phyloP scores from a whole-genome alignment of 2,113 vertebrate species.

The Craseonycteris thonglongyai region DNA sequence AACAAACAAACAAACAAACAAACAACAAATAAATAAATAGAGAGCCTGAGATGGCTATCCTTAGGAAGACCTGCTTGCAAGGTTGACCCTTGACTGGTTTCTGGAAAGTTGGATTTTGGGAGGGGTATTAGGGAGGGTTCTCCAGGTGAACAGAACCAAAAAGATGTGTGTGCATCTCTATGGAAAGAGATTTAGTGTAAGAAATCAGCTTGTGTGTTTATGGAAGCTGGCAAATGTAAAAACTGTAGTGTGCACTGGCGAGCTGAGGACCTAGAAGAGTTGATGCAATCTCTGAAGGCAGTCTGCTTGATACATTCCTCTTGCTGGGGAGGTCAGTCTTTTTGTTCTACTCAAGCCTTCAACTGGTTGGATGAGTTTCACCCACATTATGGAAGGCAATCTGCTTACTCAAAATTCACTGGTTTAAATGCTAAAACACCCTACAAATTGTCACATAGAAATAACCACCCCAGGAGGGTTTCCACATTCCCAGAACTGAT shows the following conservation, averaged over 20 bases:
- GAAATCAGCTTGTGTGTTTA: background rate
- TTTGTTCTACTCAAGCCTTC: background rate
- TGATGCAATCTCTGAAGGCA: background rate
- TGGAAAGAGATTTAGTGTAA: background rate
- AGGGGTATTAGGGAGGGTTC: background rate
- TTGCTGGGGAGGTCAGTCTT: background rate
- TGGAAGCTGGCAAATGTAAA: background rate
- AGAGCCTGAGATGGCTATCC: background rate
- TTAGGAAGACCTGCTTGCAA: background rate
- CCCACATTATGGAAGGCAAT: background rate
- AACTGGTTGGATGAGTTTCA: background rate
- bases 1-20: too few species aligned
- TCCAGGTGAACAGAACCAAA: background rate
- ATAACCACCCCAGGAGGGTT: background rate
- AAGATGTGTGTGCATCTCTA: background rate
- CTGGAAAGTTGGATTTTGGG: background rate
- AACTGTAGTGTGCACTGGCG: background rate
- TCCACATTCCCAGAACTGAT: background rate
- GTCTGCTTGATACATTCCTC: background rate
- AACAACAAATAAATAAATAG: too few species aligned
- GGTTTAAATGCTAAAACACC: background rate
- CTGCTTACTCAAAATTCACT: background rate
- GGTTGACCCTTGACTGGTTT: background rate
- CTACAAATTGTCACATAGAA: background rate
- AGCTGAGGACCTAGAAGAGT: background rate